A percentile compares a stretch with the other conserved stretches of the same genome.
Conservation (phyloP, 2,888 invertebrate genomes). For the Xestia sexstrigata region DNA sequence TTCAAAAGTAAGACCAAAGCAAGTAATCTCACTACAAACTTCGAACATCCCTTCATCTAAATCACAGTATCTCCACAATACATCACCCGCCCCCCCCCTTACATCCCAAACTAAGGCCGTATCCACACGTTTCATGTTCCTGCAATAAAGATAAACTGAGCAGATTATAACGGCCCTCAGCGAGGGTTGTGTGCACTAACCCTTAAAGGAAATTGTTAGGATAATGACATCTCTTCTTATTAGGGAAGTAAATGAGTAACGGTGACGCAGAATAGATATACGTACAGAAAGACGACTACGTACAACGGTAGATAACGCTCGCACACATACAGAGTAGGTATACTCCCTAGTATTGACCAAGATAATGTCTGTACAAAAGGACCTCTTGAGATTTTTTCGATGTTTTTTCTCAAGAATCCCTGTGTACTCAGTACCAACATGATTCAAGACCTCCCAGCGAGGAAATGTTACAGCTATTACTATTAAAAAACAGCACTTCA, state of each 20-base stretch:
- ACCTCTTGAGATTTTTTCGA: neutral
- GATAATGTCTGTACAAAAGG: neutral
- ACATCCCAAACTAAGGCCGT: conserved; percentile 51
- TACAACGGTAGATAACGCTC: neutral
- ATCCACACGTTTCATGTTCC: conserved; percentile 59
- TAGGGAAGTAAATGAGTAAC: conserved; percentile 55
- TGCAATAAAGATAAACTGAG: conserved; percentile 65
- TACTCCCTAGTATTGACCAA: neutral
- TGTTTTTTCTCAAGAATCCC: neutral
- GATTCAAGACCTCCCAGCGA: neutral
- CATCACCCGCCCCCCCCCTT: conserved; percentile 33
- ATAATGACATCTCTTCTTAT: conserved; percentile 64
- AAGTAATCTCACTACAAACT: neutral
- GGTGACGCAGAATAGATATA: neutral
- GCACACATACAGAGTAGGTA: neutral
- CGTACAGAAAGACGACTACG: neutral
- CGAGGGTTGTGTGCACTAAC: conserved; percentile 54
- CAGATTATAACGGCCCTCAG: conserved; percentile 55
- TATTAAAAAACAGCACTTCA: neutral
- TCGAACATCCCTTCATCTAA: conserved; percentile 33
- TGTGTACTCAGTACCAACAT: neutral
- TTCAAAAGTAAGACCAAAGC: neutral
- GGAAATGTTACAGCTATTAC: neutral
- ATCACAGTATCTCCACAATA: conserved; percentile 48
- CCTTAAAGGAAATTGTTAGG: conserved; percentile 60